These are phyloP conservation scores for Euplexia lucipara DNA, from an alignment of 2,888 invertebrate species.

Conservation along the genomic window DNA sequence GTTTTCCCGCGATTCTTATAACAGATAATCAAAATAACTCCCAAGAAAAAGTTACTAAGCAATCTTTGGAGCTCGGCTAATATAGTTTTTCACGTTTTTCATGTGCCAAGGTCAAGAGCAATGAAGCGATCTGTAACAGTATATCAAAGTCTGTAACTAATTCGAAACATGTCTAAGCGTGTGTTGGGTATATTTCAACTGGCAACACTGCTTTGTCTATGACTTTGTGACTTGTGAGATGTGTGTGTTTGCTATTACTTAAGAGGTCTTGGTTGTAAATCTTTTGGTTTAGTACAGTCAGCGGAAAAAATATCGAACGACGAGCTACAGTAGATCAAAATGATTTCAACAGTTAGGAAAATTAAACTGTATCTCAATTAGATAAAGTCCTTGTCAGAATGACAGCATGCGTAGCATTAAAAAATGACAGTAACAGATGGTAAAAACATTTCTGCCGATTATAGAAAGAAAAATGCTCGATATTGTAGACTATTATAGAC, in stretches of 20 bases:
- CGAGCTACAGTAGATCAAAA: no score
- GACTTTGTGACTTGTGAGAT: background rate
- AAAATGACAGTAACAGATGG: no score
- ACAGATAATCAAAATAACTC: conserved; percentile 45
- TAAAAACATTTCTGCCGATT: no score
- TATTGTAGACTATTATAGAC: no score
- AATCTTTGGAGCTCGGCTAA: conserved; percentile 37
- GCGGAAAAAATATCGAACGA: no score
- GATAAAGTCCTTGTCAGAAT: no score
- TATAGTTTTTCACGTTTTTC: conserved; percentile 30
- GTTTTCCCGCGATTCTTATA: conserved; percentile 35
- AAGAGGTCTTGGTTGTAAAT: conserved; percentile 3
- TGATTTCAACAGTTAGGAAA: no score
- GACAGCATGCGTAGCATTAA: no score
- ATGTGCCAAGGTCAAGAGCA: conserved; percentile 58
- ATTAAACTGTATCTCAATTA: no score
- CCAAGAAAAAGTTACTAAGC: conserved; percentile 41
- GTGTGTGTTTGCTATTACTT: conserved; percentile 1
- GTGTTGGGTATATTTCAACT: conserved; percentile 40
- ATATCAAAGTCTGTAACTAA: conserved; percentile 61
- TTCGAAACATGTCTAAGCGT: conserved; percentile 54
- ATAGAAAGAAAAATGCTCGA: no score
- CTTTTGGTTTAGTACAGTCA: background rate
- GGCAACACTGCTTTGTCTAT: conserved; percentile 32
- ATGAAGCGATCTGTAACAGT: conserved; percentile 51